Evolutionary conservation across 2,888 invertebrate species (phyloP), one percentile per base, ranked within the genome.

Genomic region (Coleophora deauratella): DNA sequence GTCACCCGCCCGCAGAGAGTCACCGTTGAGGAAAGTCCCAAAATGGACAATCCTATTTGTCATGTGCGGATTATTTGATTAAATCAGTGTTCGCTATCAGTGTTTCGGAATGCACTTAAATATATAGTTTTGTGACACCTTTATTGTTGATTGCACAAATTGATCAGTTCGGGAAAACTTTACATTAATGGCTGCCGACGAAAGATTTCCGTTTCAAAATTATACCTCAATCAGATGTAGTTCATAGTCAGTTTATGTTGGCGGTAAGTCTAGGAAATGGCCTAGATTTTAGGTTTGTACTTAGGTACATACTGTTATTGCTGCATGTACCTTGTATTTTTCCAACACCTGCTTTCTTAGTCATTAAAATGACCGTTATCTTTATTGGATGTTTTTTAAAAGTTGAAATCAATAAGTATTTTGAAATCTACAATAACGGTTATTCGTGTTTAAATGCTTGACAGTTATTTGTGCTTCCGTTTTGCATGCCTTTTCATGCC

Each of bases 111-210:
- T n/a, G n/a, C n/a, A n/a, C n/a, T n/a, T n/a, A n/a, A n/a, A n/a
- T n/a, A n/a, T n/a, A n/a, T n/a, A n/a, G n/a, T n/a, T n/a, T n/a
- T n/a, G n/a, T n/a, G 6, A 21, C 3, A 21, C 21, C 6, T 6
- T 3, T 21, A 4, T 21, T 21, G 21, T 21, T 21, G 21, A 21
- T 6, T 21, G 3, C 6, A 21, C 21, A 21, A 21, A 4, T 21
- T 21, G 3, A 21, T 21, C 21, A 21, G 35, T 27, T 36, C 45
- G 42, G 42, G 53, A 46, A 40, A 46, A 46, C 75, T 81, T 81
- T 77, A 80, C 81, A 68, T 78, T 73, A 78, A 82, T 84, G 85
- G 84, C 78, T 74, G 85, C 82, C 75, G 75, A 70, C 55, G 84
- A 84, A 82, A 81, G 84, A 72, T 77, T 80, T 72, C 82, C 64